Percentiles rank a stretch among this genome's conserved stretches.
These are phyloP conservation scores for Callimorpha dominula DNA, from an alignment of 2,888 invertebrate species.

Conservation along the genomic window DNA sequence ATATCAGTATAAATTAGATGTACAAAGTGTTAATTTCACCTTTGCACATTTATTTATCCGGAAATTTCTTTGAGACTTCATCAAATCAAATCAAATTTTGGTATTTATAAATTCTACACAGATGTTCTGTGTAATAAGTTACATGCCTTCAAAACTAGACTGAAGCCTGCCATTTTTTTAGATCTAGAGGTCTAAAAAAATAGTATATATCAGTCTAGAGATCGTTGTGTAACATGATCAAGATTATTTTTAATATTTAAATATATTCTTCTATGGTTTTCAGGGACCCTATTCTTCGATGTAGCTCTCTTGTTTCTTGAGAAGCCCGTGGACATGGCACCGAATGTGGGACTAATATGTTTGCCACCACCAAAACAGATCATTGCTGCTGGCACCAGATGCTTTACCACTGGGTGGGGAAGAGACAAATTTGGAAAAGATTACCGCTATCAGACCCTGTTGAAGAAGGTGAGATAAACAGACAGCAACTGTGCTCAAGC, in stretches of 20 bases:
- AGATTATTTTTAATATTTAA: background rate
- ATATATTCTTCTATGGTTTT: background rate
- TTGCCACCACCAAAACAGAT: slow-evolving; percentile 82
- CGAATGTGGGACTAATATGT: slow-evolving; percentile 91
- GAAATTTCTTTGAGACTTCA: too few relatives aligned
- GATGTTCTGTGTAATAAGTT: too few relatives aligned
- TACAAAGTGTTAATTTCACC: too few relatives aligned
- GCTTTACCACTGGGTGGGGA: slow-evolving; percentile 92
- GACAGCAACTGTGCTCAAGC: too few relatives aligned
- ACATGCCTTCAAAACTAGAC: too few relatives aligned
- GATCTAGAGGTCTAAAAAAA: too few relatives aligned
- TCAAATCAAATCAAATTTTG: too few relatives aligned
- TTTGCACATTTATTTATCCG: too few relatives aligned
- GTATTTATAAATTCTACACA: too few relatives aligned
- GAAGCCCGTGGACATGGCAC: slow-evolving; percentile 86
- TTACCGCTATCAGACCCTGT: slow-evolving; percentile 87
- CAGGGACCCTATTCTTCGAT: slow-evolving; percentile 91
- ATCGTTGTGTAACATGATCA: background rate
- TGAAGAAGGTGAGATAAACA: slow-evolving; percentile 82
- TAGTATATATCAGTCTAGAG: too few relatives aligned
- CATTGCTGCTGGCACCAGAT: slow-evolving; percentile 72
- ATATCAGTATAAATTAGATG: too few relatives aligned
- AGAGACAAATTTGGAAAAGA: slow-evolving; percentile 89
- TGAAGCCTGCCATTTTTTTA: too few relatives aligned
- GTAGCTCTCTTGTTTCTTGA: slow-evolving; percentile 90